Evolutionary conservation across 2,888 invertebrate genomes (phyloP), one percentile per base, ranked within the genome.

Genomic region (Drosophila borborema): DNA sequence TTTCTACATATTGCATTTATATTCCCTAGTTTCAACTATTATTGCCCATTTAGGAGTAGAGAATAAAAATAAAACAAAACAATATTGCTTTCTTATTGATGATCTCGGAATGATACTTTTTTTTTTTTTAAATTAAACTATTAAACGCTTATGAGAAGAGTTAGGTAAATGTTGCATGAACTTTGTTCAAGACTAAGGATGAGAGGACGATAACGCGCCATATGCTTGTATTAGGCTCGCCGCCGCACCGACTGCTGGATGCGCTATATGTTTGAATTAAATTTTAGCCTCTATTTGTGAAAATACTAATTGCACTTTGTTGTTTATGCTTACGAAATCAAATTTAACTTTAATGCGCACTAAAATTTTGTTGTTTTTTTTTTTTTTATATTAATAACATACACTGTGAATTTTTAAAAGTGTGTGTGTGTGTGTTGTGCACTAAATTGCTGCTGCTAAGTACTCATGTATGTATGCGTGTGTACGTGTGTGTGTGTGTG

Each of bases 1-100:
- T 67, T 72, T 72, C 74, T 82, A 79, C 71, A 55, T 82, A 89
- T 85, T 85, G 88, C 84, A 81, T 85, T 72, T 64, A 23, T 72
- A 34, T 66, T 73, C 80, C 90, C 80, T 82, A 85, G 59, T 64
- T 70, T 81, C 60, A 55, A 72, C 43, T 70, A 68, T 71, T 81
- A 77, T 70, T 80, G 81, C 86, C 73, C 77, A 74, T 77, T 66
- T 68, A n/a, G 16, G 18, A 54, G 31, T 54, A 34, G 28, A 40
- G 31, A 74, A 20, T 28, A 49, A 46, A 46, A 40, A 48, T 28
- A 48, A 48, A 48, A 28, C 16, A 48, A 41, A 51, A 67, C 28
- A 45, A n/a, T 28, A 77, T 80, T 83, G 80, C 73, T 82, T 82
- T 82, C 41, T 55, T 46, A 45, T 60, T 38, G 67, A 84, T 72